These are phyloP conservation scores for Cepaea nemoralis DNA, from an alignment of 1,140 invertebrate species.

Conservation along the genomic window DNA sequence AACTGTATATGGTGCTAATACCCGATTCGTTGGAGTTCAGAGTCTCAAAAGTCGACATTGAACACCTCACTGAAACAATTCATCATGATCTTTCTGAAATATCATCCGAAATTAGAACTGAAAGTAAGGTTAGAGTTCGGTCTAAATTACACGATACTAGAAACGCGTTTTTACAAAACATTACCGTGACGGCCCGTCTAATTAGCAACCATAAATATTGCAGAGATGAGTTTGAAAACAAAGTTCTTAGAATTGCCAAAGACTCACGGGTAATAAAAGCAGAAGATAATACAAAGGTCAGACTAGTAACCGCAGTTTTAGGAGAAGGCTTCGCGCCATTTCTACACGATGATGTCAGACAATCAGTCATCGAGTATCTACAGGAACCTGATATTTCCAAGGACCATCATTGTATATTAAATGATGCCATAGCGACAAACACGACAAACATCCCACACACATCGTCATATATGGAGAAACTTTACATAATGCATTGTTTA, in stretches of 20 bases:
- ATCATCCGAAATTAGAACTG: neutral
- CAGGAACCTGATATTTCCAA: neutral
- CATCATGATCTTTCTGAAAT: neutral
- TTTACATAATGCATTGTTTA: neutral
- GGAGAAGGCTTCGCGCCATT: neutral
- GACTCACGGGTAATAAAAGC: neutral
- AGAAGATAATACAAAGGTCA: neutral
- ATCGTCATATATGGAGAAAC: neutral
- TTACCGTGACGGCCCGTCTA: neutral
- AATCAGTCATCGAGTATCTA: neutral
- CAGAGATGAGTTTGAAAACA: slow-evolving; percentile 10
- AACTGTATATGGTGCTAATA: neutral
- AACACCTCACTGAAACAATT: neutral
- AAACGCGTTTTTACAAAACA: neutral
- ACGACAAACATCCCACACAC: too few species aligned
- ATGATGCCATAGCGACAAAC: neutral
- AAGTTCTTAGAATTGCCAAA: neutral
- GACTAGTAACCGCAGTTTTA: neutral
- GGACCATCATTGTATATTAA: too few species aligned
- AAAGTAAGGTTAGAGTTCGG: neutral
- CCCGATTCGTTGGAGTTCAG: neutral
- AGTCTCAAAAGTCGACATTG: neutral
- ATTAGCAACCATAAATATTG: neutral
- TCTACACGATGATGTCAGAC: neutral
- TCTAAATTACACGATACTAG: neutral